phyloP scores from a whole-genome alignment of 2,113 vertebrate genomes.

The Mustela lutreola region DNA sequence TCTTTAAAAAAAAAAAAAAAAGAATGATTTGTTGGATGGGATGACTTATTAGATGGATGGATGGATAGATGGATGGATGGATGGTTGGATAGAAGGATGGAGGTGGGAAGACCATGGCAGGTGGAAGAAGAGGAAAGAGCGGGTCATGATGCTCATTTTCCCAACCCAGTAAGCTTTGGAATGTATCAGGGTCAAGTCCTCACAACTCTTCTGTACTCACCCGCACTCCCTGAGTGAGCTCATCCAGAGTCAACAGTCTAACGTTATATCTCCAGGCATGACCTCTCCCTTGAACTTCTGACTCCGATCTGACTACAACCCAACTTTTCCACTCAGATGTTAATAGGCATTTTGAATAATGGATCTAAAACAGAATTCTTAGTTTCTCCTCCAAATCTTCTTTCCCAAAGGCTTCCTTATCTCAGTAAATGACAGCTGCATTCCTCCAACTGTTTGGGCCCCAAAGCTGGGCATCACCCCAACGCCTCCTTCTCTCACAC shows the following conservation, averaged over 20 bases:
- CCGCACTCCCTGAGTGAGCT: background rate
- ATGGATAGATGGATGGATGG: background rate
- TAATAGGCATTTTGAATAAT: background rate
- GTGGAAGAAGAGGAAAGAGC: background rate
- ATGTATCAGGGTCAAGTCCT: background rate
- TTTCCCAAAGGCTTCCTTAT: background rate
- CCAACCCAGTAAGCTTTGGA: background rate
- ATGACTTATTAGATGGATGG: background rate
- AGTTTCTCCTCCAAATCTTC: background rate
- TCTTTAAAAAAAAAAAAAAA: no score
- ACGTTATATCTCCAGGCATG: background rate
- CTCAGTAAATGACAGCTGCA: background rate
- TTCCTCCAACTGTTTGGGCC: background rate
- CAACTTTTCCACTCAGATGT: background rate
- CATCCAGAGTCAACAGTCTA: background rate
- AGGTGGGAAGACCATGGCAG: background rate
- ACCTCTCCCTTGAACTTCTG: background rate
- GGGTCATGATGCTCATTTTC: background rate
- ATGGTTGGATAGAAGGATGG: background rate
- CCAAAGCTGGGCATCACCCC: background rate
- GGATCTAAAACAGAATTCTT: background rate
- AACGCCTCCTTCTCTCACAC: background rate
- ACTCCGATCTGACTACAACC: background rate
- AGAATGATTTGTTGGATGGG: background rate
- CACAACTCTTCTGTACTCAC: background rate